These are phyloP conservation scores for Oxyura jamaicensis DNA, from an alignment of 2,113 vertebrate species.

Conservation along the genomic window DNA sequence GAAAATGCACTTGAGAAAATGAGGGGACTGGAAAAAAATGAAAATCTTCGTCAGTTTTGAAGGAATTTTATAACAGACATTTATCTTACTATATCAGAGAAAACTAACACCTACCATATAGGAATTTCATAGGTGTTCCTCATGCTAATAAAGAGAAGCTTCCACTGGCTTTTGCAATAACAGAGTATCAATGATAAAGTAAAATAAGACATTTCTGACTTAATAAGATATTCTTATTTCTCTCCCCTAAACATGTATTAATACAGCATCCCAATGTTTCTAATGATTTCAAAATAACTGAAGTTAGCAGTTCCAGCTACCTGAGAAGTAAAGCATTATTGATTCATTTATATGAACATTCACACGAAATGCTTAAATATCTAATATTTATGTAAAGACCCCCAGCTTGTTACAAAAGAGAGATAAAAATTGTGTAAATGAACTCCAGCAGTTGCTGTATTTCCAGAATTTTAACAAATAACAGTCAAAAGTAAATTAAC, in stretches of 20 bases:
- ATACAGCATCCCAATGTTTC: neutral
- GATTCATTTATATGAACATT: neutral
- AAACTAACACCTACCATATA: neutral
- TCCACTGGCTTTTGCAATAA: neutral
- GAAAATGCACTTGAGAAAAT: neutral
- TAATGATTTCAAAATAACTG: neutral
- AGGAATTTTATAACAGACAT: neutral
- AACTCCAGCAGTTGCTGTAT: neutral
- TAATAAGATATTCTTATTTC: neutral
- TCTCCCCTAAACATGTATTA: neutral
- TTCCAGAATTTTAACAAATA: neutral
- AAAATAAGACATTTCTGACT: neutral
- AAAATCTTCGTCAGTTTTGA: neutral
- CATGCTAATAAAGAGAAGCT: neutral
- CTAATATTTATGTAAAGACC: neutral
- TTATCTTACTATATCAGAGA: neutral
- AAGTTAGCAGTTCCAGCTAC: neutral
- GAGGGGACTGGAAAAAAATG: neutral
- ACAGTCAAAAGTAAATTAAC: neutral
- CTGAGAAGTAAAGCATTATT: neutral
- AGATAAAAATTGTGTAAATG: neutral
- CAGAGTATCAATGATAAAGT: neutral
- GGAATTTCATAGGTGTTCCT: neutral
- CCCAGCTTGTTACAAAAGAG: neutral
- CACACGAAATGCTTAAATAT: neutral